Conservation (phyloP, 2,797 vertebrate species). For the Lepus oiostolus region DNA sequence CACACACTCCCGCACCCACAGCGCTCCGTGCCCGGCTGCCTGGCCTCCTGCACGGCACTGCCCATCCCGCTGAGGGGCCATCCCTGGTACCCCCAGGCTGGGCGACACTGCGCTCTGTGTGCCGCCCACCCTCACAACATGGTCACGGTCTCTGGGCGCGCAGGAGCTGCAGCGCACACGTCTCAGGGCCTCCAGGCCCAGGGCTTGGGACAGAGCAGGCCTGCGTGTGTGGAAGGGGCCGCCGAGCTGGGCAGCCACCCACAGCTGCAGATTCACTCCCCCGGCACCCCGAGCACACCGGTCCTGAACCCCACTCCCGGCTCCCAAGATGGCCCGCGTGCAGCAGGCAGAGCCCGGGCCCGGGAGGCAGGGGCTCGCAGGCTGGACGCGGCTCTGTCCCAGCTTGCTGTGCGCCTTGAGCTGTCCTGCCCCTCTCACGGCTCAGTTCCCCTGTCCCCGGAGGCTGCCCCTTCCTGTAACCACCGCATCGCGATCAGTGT, state of each 20-base stretch:
- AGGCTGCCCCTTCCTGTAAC: no score
- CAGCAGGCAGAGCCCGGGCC: neutral
- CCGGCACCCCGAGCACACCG: neutral
- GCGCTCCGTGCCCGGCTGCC: neutral
- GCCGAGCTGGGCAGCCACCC: neutral
- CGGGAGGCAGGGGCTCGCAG: neutral
- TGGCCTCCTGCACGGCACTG: neutral
- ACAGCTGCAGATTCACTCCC: neutral
- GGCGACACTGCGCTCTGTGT: neutral
- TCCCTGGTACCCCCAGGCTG: neutral
- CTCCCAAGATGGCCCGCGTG: neutral
- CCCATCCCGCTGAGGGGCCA: neutral
- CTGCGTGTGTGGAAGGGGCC: neutral
- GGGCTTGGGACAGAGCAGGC: neutral
- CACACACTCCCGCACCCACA: rapidly evolving
- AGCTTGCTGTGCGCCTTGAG: neutral
- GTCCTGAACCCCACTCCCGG: neutral
- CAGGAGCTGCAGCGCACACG: no score
- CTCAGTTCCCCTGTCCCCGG: neutral
- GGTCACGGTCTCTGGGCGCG: no score
- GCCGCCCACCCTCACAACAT: no score
- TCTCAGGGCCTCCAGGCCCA: neutral
- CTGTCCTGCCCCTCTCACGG: neutral
- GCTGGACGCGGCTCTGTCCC: neutral
- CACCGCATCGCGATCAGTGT: no score